Conservation (phyloP, 2,797 vertebrate genomes). For the Catamblyrhynchus diadema region DNA sequence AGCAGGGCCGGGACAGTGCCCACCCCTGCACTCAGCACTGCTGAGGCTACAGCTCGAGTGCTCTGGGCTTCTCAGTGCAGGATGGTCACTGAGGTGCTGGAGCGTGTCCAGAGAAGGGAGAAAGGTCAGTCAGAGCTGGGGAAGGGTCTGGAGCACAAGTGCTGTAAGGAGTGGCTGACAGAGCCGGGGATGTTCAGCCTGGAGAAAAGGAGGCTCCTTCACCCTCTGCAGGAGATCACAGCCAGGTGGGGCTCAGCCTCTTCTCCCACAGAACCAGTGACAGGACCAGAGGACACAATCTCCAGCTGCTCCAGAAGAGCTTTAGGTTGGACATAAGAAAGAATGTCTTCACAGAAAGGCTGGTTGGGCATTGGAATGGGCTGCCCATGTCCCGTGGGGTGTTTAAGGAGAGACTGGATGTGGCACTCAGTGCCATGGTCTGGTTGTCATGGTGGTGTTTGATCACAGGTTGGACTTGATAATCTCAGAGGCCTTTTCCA, state of each 20-base stretch:
- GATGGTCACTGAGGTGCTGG: background rate
- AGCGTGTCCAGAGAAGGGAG: rapidly evolving
- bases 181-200: rapidly evolving
- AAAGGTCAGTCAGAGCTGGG: background rate
- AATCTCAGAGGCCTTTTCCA: background rate
- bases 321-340: background rate
- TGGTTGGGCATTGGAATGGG: no score
- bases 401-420: background rate
- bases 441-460: background rate
- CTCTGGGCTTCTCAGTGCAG: background rate
- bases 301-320: background rate
- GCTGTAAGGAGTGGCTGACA: background rate
- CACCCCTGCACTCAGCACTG: rapidly evolving
- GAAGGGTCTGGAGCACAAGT: background rate
- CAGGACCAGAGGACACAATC: rapidly evolving
- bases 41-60: background rate
- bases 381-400: background rate
- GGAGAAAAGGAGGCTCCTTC: background rate
- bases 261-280: background rate
- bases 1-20: background rate
- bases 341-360: background rate
- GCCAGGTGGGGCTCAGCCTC: background rate
- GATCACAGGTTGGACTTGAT: background rate
- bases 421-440: background rate
- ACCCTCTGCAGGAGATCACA: background rate